A percentile compares a stretch with the other conserved stretches of the same genome.
Conservation (phyloP, 1,140 invertebrate species). For the Scaptomyza montana region DNA sequence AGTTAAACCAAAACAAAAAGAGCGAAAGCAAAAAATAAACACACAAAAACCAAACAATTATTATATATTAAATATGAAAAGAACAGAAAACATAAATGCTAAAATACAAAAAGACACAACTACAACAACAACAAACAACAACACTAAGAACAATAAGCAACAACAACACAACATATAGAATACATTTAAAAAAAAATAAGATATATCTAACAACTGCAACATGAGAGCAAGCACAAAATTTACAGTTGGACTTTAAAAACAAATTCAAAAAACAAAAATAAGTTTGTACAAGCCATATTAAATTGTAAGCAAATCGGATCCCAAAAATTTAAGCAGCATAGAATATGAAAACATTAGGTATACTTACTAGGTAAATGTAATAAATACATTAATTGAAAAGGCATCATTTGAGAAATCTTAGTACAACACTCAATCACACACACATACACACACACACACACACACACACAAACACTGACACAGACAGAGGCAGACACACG, state of each 20-base stretch:
- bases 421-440: slow-evolving; percentile 4
- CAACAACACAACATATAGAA: slow-evolving; percentile 4
- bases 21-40: slow-evolving; percentile 31
- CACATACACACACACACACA: slow-evolving; percentile 9
- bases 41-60: slow-evolving; percentile 51
- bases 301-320: slow-evolving; percentile 38
- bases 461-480: slow-evolving; percentile 29
- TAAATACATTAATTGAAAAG: slow-evolving; percentile 31
- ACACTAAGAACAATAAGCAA: slow-evolving; percentile 16
- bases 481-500: slow-evolving; percentile 74
- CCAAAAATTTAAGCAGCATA: slow-evolving; percentile 25
- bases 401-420: slow-evolving; percentile 29
- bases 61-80: slow-evolving; percentile 77
- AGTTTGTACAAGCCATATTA: slow-evolving; percentile 29
- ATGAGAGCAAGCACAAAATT: slow-evolving; percentile 41
- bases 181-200: not conserved
- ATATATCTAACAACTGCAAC: not conserved
- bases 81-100: slow-evolving; percentile 32
- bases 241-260: slow-evolving; percentile 27
- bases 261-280: slow-evolving; percentile 28
- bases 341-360: slow-evolving; percentile 17
- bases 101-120: slow-evolving; percentile 37
- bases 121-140: slow-evolving; percentile 15
- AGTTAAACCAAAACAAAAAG: slow-evolving; percentile 68
- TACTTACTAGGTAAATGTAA: slow-evolving; percentile 27